Evolutionary conservation across 1,140 invertebrate species (phyloP).

Genomic region (Acyrthosiphon pisum): DNA sequence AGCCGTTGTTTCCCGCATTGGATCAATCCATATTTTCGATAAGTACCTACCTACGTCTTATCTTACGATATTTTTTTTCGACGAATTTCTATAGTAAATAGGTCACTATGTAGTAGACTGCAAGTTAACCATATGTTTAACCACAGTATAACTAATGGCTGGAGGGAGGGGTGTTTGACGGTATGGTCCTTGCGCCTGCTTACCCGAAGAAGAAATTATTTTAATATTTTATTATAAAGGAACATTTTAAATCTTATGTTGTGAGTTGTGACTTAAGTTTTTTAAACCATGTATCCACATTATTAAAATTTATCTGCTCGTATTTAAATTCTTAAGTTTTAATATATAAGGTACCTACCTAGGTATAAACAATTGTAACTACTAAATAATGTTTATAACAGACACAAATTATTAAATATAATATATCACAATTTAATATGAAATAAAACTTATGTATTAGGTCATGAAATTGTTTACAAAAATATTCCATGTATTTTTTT

Average conservation of each 20-base stretch:
- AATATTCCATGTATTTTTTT: neutral
- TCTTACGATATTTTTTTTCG: too few species aligned
- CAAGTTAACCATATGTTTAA: too few species aligned
- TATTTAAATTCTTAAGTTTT: neutral
- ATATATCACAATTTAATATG: neutral
- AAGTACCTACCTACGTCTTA: too few species aligned
- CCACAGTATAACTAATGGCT: too few species aligned
- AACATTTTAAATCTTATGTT: neutral
- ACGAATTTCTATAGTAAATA: too few species aligned
- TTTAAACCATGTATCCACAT: neutral
- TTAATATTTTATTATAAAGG: neutral
- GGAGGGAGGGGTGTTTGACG: too few species aligned
- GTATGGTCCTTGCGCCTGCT: too few species aligned
- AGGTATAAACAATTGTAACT: neutral
- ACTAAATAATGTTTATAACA: neutral
- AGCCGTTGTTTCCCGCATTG: too few species aligned
- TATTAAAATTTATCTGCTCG: neutral
- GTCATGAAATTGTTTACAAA: conserved; percentile 18
- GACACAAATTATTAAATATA: neutral
- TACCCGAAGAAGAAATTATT: neutral
- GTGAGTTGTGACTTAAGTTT: too few species aligned
- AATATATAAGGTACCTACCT: too few species aligned
- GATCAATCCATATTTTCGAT: too few species aligned
- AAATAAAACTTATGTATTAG: conserved; percentile 27
- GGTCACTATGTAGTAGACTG: too few species aligned